Evolutionary conservation across 2,888 invertebrate species (phyloP), one percentile per base, ranked within the genome.

Genomic region (Lithosia quadra): DNA sequence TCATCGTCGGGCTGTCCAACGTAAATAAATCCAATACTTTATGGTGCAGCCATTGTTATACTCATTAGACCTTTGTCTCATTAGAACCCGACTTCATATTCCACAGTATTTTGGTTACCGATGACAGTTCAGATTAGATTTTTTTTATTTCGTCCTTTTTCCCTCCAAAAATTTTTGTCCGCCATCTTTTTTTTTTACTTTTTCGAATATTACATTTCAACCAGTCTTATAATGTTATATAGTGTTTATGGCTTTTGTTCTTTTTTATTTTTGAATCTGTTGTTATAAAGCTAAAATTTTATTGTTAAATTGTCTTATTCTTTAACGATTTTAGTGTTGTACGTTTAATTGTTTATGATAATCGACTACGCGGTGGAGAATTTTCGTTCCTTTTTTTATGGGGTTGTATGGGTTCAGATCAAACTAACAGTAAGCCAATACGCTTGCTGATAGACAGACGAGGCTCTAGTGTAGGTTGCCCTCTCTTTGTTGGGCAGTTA

Each of bases 11-110:
- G 81, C 90, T 84, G 92, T 90, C 92, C 86, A 87, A 85, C 86
- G 90, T 90, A 87, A 89, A 94, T 95, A 95, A 94, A 95, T 92
- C 91, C 92, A 89, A 91, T 91, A 93, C 89, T 94, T 94, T 94
- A 94, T 88, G 89, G 89, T 86, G 81, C 85, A 81, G 76, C 92
- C 90, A 94, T 95, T 95, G 94, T 94, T 92, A 88, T 90, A 82
- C 92, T 94, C 94, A 93, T 95, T 94, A 94, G 93, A 91, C 90
- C 90, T 94, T 94, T 94, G 94, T 94, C 93, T 94, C 94, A 95
- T 95, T 95, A 94, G 91, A 89, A 82, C 87, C 81, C 81, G 85
- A 78, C 89, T 92, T 92, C 92, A 93, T 91, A 93, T 93, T 90
- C 90, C 84, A 87, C 88, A 86, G 90, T 92, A 91, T 92, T 91